Percentiles rank a stretch among this genome's conserved stretches.
Conservation (phyloP, 2,113 vertebrate genomes). For the Spea multiplicata region DNA sequence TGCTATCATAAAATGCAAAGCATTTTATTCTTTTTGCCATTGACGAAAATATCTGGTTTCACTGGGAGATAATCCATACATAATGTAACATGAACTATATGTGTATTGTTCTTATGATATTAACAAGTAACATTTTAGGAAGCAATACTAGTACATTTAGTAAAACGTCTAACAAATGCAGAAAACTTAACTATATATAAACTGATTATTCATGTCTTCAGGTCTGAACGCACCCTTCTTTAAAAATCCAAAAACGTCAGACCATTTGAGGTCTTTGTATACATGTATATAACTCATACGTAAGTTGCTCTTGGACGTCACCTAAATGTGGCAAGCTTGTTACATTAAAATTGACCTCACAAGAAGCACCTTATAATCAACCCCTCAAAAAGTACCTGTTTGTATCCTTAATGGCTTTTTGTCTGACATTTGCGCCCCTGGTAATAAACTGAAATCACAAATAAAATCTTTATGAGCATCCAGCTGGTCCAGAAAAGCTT, state of each 20-base stretch:
- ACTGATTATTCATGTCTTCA: no score
- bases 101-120: no score
- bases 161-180: no score
- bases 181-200: no score
- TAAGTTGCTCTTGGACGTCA: background rate
- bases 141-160: no score
- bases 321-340: background rate
- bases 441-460: slow-evolving; percentile 24
- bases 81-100: no score
- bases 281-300: background rate
- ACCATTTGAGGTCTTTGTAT: background rate
- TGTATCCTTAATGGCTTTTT: slow-evolving; percentile 19
- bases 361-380: slow-evolving; percentile 24
- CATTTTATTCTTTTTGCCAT: no score
- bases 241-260: background rate
- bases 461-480: slow-evolving; percentile 21
- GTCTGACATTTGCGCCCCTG: slow-evolving; percentile 8
- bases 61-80: no score
- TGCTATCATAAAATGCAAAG: no score
- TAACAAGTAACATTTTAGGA: no score
- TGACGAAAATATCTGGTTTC: no score
- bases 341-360: slow-evolving; percentile 25
- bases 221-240: no score
- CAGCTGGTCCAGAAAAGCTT: slow-evolving; percentile 26
- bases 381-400: slow-evolving; percentile 15